Base-by-base conservation (phyloP, 2,888 invertebrate species). In the Ischnus inquisitorius region DNA sequence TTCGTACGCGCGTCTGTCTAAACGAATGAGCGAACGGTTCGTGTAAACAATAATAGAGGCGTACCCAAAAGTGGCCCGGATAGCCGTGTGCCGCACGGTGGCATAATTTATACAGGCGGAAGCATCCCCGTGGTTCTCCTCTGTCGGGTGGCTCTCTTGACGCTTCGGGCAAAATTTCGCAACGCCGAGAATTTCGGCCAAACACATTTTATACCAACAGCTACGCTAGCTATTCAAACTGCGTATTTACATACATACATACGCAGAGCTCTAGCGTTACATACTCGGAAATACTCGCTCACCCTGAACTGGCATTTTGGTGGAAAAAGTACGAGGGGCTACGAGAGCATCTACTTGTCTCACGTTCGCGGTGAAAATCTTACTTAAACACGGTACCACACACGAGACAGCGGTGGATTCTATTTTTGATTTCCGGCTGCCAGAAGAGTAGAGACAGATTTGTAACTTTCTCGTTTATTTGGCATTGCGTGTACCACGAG, bases 21-120 rank as follows among this genome's bases (percentile, higher is more conserved):
- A 82, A 82, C 81, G 69, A 39, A 39, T 46, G 48, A 16, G 51
- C n/a, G 57, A 19, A 16, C 64, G 60, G 34, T 34, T 51, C 14
- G 65, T 14, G 68, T 82, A 82, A 82, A 77, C 81, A 82, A 82
- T 82, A 82, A 82, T 71, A 82, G 54, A 82, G 41, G 39, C 54
- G 77, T 46, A 39, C 69, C 72, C 65, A 76, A 81, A 76, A 64
- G 81, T 71, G 75, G 75, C 60, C 25, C 62, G 62, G 46, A 10
- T 51, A 82, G 71, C 65, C 39, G 64, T 19, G 71, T 62, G 80
- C 81, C 71, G 65, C 77, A 71, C 65, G 34, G 34, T 64, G 71
- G 57, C 54, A 77, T 82, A 64, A 82, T 71, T 82, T 82, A 76
- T 71, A 65, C 81, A 57, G 16, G 81, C 76, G 57, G 48, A 76